phyloP scores from a whole-genome alignment of 1,140 invertebrate genomes.

The Galleria mellonella region DNA sequence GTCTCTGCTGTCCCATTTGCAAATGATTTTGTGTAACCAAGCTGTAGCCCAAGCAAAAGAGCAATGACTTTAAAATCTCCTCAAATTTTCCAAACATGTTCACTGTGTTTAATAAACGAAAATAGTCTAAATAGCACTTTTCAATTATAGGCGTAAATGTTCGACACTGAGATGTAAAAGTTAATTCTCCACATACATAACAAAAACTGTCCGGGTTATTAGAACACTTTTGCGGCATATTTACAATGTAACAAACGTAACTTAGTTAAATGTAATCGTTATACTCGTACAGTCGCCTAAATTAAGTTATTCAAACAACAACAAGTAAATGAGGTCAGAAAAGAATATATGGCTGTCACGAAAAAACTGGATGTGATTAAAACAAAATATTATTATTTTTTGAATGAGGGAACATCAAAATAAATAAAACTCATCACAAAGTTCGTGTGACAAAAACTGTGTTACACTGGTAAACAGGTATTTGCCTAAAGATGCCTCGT shows the following conservation, averaged over 20 bases:
- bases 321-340: slow-evolving; percentile 1
- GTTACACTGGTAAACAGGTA: too few relatives aligned
- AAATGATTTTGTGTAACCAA: slow-evolving; percentile 2
- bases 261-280: slow-evolving; percentile 5
- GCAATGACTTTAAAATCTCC: not conserved
- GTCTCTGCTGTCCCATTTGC: not conserved
- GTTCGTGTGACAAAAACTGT: too few relatives aligned
- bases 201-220: slow-evolving; percentile 1
- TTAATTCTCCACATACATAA: slow-evolving; percentile 2
- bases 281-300: slow-evolving; percentile 6
- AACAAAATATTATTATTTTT: too few relatives aligned
- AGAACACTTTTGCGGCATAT: slow-evolving; percentile 4
- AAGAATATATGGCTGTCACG: slow-evolving; percentile 6
- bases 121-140: slow-evolving; percentile 2
- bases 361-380: slow-evolving; percentile 6
- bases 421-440: too few relatives aligned
- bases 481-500: too few relatives aligned
- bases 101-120: not conserved
- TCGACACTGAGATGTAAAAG: slow-evolving; percentile 5
- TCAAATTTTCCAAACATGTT: not conserved
- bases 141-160: not conserved
- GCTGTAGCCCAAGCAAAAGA: too few relatives aligned
- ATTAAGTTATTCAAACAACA: slow-evolving; percentile 5
- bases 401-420: too few relatives aligned
- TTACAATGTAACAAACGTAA: slow-evolving; percentile 3